phyloP scores from a whole-genome alignment of 1,140 invertebrate genomes.

The Lasioglossum baleicum region DNA sequence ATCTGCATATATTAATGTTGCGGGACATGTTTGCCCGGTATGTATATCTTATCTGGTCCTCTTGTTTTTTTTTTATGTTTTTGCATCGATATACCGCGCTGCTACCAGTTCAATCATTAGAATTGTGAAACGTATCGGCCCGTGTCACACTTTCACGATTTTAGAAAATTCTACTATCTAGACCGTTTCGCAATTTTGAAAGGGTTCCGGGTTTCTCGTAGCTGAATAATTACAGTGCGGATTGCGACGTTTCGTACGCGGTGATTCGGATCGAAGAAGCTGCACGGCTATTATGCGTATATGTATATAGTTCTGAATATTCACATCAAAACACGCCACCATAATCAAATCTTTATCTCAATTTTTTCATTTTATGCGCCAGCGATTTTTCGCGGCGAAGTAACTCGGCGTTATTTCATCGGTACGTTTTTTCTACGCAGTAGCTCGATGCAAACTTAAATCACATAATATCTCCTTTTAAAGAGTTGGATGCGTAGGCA shows the following conservation, averaged over 20 bases:
- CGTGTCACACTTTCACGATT: slow-evolving; percentile 31
- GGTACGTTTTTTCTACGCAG: slow-evolving; percentile 16
- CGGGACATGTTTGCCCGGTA: neutral
- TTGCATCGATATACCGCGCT: neutral
- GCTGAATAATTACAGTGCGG: neutral
- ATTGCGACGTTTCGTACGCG: no score
- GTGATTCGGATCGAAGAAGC: no score
- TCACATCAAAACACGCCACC: neutral
- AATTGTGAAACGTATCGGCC: neutral
- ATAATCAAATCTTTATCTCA: neutral
- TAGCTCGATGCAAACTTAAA: slow-evolving; percentile 3
- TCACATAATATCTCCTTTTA: slow-evolving; percentile 66
- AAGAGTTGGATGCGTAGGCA: slow-evolving; percentile 58
- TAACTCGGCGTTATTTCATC: neutral
- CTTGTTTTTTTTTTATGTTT: neutral
- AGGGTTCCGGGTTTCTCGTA: neutral
- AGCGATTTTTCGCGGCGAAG: no score
- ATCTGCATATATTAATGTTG: neutral
- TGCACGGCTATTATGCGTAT: no score
- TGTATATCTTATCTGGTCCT: neutral
- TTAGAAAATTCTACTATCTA: slow-evolving; percentile 24
- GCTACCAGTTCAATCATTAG: neutral
- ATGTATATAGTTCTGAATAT: no score
- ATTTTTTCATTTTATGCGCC: neutral
- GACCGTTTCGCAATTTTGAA: slow-evolving; percentile 9